Evolutionary conservation across 2,113 vertebrate species (phyloP), one percentile per base, ranked within the genome.

Genomic region (Maccullochella peelii): DNA sequence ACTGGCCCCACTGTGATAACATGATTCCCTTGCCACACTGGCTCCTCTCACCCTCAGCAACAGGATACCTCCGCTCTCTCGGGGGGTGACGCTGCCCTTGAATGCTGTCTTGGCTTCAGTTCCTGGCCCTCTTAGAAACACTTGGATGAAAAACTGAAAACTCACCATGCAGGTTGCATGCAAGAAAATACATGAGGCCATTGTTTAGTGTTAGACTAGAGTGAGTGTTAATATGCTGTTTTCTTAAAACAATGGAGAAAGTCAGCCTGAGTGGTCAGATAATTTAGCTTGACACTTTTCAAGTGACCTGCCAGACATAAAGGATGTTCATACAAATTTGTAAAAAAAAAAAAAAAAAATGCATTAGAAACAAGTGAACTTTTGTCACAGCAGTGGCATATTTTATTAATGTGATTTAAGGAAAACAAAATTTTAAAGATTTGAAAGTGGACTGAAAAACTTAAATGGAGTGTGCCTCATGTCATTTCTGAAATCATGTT

Each of bases 1-100:
- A 91, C 94, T 0, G 96, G 93, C 5, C 98, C 98, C 2, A 99
- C 98, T 0, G 98, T 99, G 85, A 99, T 99, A 91, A 99, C 98
- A 94, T 99, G 96, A 96, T 91, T 62, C 74, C 58, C 27, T 82
- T 67, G 49, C 77, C 83, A 58, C 63, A 42, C 81, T 75, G 79
- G 77, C 80, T 84, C 79, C 83, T n/a, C 68, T 70, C 85, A 38
- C 54, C 50, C 76, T 54, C n/a, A 80, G 71, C 73, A 87, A 89
- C 90, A 59, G 75, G 77, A 90, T 77, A 83, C 91, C 85, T 85
- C 88, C 23, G 2, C 68, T 73, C 73, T 69, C 36, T 42, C 54
- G 8, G 80, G 75, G 38, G 75, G 74, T 89, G 89, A 84, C 57
- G 82, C 70, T 66, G 86, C 83, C 84, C 88, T 77, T 65, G 18